These are phyloP conservation scores for Nephila pilipes DNA, from an alignment of 1,140 invertebrate species.

Conservation along the genomic window DNA sequence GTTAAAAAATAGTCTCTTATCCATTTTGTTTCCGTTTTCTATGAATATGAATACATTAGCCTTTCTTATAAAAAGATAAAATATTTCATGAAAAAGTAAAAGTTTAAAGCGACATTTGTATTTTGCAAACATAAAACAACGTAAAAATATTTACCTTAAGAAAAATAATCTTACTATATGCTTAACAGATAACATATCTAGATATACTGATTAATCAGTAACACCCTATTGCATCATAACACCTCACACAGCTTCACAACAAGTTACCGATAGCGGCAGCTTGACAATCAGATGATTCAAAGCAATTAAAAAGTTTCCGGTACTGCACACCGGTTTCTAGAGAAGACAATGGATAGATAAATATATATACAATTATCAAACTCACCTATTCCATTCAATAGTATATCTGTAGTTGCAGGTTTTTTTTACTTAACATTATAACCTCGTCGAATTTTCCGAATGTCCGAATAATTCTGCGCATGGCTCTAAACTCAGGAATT, in stretches of 20 bases:
- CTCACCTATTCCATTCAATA: background rate
- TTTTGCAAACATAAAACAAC: too few relatives aligned
- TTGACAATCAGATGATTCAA: background rate
- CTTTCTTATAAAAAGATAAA: too few relatives aligned
- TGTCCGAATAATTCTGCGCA: conserved; percentile 27
- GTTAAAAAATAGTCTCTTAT: too few relatives aligned
- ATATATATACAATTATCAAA: background rate
- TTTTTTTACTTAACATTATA: background rate
- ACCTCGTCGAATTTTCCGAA: background rate
- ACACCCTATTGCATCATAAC: background rate
- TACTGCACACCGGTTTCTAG: background rate
- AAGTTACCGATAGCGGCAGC: background rate
- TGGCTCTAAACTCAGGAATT: conserved; percentile 19
- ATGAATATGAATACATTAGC: too few relatives aligned
- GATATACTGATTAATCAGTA: background rate
- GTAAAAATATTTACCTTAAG: too few relatives aligned
- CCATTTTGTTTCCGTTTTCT: too few relatives aligned
- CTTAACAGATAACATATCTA: background rate
- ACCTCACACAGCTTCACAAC: background rate
- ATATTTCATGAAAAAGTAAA: too few relatives aligned
- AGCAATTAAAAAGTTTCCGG: too few relatives aligned
- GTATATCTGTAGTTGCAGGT: background rate
- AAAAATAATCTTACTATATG: too few relatives aligned
- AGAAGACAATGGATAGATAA: background rate
- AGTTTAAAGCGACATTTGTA: too few relatives aligned